Base-by-base conservation (phyloP, 37 sponge, comb jelly and placozoan genomes). In the Ianthella basta region DNA sequence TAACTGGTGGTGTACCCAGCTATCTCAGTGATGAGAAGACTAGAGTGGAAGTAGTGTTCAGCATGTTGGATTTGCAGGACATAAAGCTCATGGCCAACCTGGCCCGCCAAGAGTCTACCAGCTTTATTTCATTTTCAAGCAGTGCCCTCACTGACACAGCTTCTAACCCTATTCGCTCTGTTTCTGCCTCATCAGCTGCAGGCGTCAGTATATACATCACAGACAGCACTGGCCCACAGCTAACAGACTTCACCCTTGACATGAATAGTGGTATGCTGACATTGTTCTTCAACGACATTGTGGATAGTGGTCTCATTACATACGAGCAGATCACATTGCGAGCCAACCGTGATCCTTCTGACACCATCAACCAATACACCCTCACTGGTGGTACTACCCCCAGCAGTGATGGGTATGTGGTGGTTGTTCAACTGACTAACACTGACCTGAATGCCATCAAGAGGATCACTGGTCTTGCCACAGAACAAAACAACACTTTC, bases 361-460 rank as follows among this genome's bases (percentile, higher is more conserved):
- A 91, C 56, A 15, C 83, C 18, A 63, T 72, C 2, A 85, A 91
- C 72, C 74, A 38, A 34, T 94, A 92, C 60, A 87, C 64, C 8
- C 91, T 97, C 1, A 89, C 89, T 73, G 92, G 91, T 39, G 94
- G 97, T 30, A 15, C 72, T 0, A 85, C 91, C 8, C 57, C 53
- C 40, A 88, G 81, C 40, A 39, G 60, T 24, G 90, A 94, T 86
- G 92, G 92, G 33, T 97, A 95, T 90, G 89, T 66, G 23, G 90
- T 94, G 39, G 38, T 70, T 8, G 25, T 92, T 24, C 33, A 54
- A 21, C 64, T 95, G 15, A 87, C 83, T 5, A 54, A 56, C 19
- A 86, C 86, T 5, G 96, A 95, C 60, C 40, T 92, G 30, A 91
- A 95, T 88, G 88, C 87, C 63, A 92, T 95, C 73, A 95, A 95